These are phyloP conservation scores for Nannobrachium achirus DNA, from an alignment of 2,113 vertebrate species.

Conservation along the genomic window DNA sequence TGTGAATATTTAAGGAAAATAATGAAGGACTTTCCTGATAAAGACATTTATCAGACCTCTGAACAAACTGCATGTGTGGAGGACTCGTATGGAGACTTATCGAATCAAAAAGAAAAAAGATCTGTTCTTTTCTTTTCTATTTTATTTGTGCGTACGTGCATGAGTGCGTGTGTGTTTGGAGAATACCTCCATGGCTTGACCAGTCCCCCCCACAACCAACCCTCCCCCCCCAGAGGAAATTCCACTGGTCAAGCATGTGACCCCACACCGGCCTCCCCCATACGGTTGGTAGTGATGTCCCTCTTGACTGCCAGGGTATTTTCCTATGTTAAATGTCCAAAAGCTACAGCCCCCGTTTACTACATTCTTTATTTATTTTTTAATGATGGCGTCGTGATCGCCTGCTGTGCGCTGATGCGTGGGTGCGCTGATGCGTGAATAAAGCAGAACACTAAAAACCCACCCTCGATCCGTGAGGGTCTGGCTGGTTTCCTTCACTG, in stretches of 20 bases:
- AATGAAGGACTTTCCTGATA: slow-evolving; percentile 7
- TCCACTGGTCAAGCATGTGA: neutral
- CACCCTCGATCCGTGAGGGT: too few species aligned
- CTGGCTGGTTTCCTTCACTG: too few species aligned
- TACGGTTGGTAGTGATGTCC: neutral
- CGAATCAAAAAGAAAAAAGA: neutral
- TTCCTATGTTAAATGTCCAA: neutral
- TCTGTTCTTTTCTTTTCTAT: too few species aligned
- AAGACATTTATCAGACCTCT: neutral
- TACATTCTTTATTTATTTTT: too few species aligned
- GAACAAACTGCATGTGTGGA: neutral
- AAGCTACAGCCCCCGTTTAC: too few species aligned
- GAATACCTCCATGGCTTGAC: neutral
- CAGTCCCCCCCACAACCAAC: neutral
- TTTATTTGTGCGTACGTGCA: neutral
- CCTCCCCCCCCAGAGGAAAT: neutral
- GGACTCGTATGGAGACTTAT: neutral
- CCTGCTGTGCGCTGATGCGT: too few species aligned
- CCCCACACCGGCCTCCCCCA: neutral
- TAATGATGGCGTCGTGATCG: too few species aligned
- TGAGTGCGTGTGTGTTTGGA: neutral
- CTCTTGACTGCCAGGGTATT: neutral
- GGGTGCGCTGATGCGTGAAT: too few species aligned
- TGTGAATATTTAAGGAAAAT: slow-evolving; percentile 25
- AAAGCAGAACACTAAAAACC: too few species aligned